Conservation (phyloP, 2,797 vertebrate genomes). For the Notamacropus eugenii region DNA sequence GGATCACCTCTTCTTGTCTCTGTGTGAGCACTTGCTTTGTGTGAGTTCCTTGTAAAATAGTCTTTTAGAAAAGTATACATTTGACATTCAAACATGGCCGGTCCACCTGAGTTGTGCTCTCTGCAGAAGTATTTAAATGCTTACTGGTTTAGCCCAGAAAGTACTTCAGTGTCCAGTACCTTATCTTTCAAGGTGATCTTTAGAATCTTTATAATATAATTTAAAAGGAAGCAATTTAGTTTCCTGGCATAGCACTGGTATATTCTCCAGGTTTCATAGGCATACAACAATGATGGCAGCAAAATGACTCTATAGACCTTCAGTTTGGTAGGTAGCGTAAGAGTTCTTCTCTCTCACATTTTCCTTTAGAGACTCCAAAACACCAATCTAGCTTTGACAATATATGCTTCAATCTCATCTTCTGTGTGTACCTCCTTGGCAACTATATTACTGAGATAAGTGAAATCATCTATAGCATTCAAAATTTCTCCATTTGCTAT, state of each 20-base stretch:
- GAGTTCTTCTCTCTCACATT: neutral
- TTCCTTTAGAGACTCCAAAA: neutral
- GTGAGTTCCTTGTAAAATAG: no score
- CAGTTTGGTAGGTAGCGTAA: neutral
- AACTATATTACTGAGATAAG: neutral
- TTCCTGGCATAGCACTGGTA: neutral
- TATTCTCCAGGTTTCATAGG: neutral
- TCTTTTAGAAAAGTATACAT: no score
- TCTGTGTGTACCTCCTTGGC: no score
- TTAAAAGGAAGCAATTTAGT: neutral
- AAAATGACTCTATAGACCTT: neutral
- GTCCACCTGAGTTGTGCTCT: no score
- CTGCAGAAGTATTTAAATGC: no score
- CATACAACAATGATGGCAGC: neutral
- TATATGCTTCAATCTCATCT: neutral
- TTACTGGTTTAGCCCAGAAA: no score
- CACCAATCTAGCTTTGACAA: neutral
- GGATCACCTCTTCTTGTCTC: no score
- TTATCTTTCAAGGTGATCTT: no score
- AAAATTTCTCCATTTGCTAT: neutral
- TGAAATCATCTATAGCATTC: neutral
- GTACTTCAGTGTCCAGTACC: no score
- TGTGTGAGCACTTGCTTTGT: no score
- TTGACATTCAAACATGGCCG: no score
- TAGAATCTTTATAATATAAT: no score